phyloP scores from a whole-genome alignment of 2,888 invertebrate genomes.

The Conops quadrifasciatus region DNA sequence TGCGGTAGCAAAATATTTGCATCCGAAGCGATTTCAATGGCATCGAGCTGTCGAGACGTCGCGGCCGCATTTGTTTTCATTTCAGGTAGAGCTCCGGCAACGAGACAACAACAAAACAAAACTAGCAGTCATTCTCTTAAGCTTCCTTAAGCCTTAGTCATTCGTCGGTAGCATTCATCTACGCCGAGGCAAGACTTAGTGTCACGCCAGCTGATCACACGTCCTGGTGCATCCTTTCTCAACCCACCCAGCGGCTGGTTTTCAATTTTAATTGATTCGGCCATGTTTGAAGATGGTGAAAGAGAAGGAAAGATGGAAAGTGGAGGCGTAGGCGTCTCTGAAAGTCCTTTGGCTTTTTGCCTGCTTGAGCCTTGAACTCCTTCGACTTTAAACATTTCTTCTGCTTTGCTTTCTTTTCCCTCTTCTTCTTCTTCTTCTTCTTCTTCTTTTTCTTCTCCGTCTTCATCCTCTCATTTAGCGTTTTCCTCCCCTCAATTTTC shows the following conservation, averaged over 20 bases:
- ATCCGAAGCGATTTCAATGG: constrained; percentile 14
- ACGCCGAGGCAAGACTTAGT: not conserved
- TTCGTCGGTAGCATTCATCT: not conserved
- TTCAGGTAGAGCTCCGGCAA: not conserved
- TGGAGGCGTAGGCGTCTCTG: no score
- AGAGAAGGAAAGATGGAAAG: not conserved
- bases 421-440: not conserved
- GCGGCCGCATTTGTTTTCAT: not conserved
- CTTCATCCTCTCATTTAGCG: not conserved
- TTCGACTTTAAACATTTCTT: no score
- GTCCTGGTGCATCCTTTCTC: not conserved
- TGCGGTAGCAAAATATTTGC: constrained; percentile 24
- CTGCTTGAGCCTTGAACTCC: no score
- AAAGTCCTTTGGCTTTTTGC: no score
- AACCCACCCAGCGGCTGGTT: not conserved
- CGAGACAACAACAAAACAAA: not conserved
- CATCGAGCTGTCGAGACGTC: not conserved
- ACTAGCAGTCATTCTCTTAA: not conserved
- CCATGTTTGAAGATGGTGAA: not conserved
- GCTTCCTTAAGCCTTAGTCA: not conserved
- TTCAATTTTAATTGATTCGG: constrained; percentile 32
- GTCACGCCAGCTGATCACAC: not conserved
- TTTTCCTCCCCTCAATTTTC: not conserved
- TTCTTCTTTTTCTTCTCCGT: not conserved
- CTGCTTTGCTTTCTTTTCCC: not conserved